Evolutionary conservation across 2,113 vertebrate species (phyloP).

Genomic region (Labeo rohita): DNA sequence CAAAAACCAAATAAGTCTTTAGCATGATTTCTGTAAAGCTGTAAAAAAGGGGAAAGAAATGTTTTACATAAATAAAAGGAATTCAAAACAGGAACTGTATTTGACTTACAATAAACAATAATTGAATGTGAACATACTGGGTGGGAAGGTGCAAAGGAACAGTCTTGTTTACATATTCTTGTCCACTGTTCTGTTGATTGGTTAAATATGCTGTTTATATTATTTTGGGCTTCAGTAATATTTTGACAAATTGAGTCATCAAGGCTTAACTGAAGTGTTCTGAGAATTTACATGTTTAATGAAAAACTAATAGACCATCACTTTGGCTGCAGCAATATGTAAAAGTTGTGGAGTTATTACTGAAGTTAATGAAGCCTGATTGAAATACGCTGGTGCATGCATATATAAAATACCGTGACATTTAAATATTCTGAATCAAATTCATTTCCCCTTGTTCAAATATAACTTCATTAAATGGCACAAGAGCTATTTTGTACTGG

Average conservation of each 20-base stretch:
- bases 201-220: constrained; percentile 21
- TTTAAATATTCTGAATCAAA: constrained; percentile 53
- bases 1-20: constrained; percentile 32
- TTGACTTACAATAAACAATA: constrained; percentile 8
- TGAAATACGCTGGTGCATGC: constrained; percentile 53
- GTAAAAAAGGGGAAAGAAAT: constrained; percentile 17
- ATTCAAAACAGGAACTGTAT: constrained; percentile 8
- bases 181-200: background rate
- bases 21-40: constrained; percentile 34
- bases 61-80: constrained; percentile 20
- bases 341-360: constrained; percentile 47
- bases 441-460: constrained; percentile 37
- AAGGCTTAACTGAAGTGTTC: constrained; percentile 30
- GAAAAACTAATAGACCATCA: constrained; percentile 52
- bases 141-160: constrained; percentile 10
- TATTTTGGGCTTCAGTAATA: constrained; percentile 7
- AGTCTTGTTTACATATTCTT: constrained; percentile 8
- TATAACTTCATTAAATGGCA: constrained; percentile 43
- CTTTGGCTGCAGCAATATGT: constrained; percentile 40
- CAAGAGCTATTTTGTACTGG: background rate
- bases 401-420: constrained; percentile 56
- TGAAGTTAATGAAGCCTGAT: constrained; percentile 50
- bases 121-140: constrained; percentile 11
- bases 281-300: constrained; percentile 41
- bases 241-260: constrained; percentile 38